Percentiles rank a stretch among this genome's conserved stretches.
These are phyloP conservation scores for Heliconius ethilla DNA, from an alignment of 2,888 invertebrate genomes.

Conservation along the genomic window DNA sequence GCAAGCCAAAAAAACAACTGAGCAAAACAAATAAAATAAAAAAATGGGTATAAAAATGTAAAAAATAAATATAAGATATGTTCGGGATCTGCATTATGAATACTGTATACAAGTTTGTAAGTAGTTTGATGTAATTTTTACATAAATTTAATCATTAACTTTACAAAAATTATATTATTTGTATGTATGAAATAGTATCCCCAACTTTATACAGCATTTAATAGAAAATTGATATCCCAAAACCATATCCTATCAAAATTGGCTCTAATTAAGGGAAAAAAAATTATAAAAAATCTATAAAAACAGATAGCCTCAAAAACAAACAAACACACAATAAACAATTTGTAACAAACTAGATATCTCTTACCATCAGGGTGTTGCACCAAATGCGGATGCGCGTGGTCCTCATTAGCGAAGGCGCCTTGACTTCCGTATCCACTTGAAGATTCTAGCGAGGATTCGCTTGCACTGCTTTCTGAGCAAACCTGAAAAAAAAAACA, in stretches of 20 bases:
- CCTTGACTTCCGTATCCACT: constrained; percentile 90
- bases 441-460: constrained; percentile 88
- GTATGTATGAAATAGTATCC: too few relatives aligned
- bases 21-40: constrained; percentile 48
- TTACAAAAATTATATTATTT: too few relatives aligned
- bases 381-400: constrained; percentile 64
- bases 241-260: neutral
- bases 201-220: too few relatives aligned
- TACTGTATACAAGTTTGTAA: too few relatives aligned
- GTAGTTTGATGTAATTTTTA: too few relatives aligned
- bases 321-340: constrained; percentile 27
- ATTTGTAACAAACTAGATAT: neutral
- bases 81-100: neutral
- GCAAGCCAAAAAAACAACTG: constrained; percentile 48
- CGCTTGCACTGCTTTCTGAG: constrained; percentile 85
- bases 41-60: constrained; percentile 49
- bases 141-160: too few relatives aligned
- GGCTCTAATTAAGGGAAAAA: neutral
- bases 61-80: neutral
- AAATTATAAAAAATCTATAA: neutral
- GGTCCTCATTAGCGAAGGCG: constrained; percentile 84
- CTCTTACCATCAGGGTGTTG: constrained; percentile 73
- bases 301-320: constrained; percentile 5
- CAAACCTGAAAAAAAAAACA: constrained; percentile 62
- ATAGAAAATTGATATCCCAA: neutral